These are phyloP conservation scores for Porites lobata DNA, from an alignment of 92 coral and sea anemone genomes.

Conservation along the genomic window DNA sequence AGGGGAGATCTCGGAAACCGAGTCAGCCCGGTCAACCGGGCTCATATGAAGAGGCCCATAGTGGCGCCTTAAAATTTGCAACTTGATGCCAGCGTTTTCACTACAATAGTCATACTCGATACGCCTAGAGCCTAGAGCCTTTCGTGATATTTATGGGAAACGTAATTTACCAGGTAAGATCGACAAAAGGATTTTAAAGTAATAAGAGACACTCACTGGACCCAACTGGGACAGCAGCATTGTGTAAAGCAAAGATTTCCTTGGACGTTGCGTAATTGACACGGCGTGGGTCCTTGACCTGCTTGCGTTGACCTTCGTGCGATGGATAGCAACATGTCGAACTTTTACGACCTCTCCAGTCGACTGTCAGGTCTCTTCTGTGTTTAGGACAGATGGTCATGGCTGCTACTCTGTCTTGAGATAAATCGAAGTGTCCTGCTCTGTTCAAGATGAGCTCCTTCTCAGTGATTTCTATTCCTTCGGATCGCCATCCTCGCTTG, in stretches of 20 bases:
- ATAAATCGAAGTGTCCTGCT: constrained; percentile 34
- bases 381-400: constrained; percentile 61
- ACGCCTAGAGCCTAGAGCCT: constrained; percentile 1
- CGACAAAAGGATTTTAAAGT: background rate
- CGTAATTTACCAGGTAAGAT: constrained; percentile 3
- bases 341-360: too few species aligned
- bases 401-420: constrained; percentile 21
- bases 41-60: background rate
- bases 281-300: too few species aligned
- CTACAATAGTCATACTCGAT: too few species aligned
- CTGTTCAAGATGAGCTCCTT: constrained; percentile 50
- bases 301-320: too few species aligned
- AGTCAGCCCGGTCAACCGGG: too few species aligned
- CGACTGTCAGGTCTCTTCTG: too few species aligned
- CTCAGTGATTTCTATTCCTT: constrained; percentile 27
- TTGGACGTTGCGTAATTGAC: too few species aligned
- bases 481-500: constrained; percentile 42
- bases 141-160: background rate
- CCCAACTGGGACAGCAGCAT: too few species aligned
- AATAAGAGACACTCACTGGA: too few species aligned
- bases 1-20: too few species aligned
- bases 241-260: too few species aligned
- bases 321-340: too few species aligned
- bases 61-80: constrained; percentile 14
- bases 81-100: background rate